Conservation (phyloP, 1,140 invertebrate genomes). For the Procambarus clarkii region DNA sequence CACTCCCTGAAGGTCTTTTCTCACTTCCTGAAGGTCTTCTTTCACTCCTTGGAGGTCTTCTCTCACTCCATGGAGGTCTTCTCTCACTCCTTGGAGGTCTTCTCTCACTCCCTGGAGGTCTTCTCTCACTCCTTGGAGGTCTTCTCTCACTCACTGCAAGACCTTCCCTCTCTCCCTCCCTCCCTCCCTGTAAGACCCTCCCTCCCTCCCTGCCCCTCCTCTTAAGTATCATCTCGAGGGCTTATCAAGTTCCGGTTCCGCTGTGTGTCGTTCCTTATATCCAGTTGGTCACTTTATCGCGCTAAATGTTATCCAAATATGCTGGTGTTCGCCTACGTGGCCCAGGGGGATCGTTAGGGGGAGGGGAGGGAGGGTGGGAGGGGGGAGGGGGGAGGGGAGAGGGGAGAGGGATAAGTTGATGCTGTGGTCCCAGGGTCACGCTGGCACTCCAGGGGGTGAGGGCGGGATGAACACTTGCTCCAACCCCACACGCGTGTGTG, state of each 20-base stretch:
- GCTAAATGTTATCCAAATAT: slow-evolving; percentile 50
- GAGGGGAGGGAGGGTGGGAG: too few relatives aligned
- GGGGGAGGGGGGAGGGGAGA: too few relatives aligned
- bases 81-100: too few relatives aligned
- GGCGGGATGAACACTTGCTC: neutral
- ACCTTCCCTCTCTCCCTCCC: neutral
- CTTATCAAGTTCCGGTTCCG: slow-evolving; percentile 44
- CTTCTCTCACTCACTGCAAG: neutral
- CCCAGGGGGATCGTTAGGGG: neutral
- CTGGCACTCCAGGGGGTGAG: neutral
- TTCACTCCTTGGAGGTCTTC: too few relatives aligned
- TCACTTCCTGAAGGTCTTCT: too few relatives aligned
- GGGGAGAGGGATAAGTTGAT: neutral
- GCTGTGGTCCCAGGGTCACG: neutral
- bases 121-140: too few relatives aligned
- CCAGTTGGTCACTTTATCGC: slow-evolving; percentile 35
- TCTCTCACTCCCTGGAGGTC: too few relatives aligned
- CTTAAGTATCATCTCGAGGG: slow-evolving; percentile 26
- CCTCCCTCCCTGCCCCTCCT: neutral
- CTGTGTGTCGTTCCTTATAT: slow-evolving; percentile 31
- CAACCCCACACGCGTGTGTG: too few relatives aligned
- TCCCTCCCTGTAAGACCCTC: neutral
- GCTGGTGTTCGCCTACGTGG: slow-evolving; percentile 43
- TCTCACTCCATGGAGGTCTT: too few relatives aligned
- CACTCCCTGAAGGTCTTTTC: too few relatives aligned